Evolutionary conservation across 1,140 invertebrate species (phyloP), one percentile per base, ranked within the genome.

Genomic region (Solenopsis invicta): DNA sequence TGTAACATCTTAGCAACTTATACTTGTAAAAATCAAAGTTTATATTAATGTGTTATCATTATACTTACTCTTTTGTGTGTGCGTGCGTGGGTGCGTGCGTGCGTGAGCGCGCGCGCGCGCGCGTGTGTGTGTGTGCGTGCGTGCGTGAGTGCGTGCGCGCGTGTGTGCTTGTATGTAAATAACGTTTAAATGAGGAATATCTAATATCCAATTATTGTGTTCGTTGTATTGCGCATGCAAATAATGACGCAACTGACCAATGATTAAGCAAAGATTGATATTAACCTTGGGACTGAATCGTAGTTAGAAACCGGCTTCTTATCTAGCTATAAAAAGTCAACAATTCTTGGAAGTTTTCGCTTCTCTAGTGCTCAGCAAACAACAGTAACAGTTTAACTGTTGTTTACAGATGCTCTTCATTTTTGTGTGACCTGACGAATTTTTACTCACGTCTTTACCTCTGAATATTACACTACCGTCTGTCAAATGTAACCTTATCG

Each of bases 401-500:
- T 95, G 4, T 89, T 87, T 12, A 69, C 93, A 12, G 91, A 94
- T 13, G 91, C 92, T 0, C 59, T 94, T 67, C 92, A 94, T 24
- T 61, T 29, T 1, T 29, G 29, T 95, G 13, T 94, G 94, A 94
- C 94, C 94, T 9, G 94, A 94, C 41, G 94, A 94, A 92, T 95
- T 94, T 87, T 85, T 95, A 52, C 94, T 94, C 0, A 93, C 88
- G 1, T 84, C 86, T 6, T 21, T 95, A 10, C 93, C 94, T 0
- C 87, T 86, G 0, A 90, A 80, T 9, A 88, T 69, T 0, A 92
- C 94, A 21, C 78, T 91, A 16, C 91, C 92, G 12, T 93, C 92
- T 1, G 72, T 93, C 1, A 94, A 92, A 76, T 95, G 94, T 18
- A 94, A 93, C 12, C 81, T 95, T 4, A 95, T 95, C 34, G 94